Percentiles rank a stretch among this genome's conserved stretches.
Conservation (phyloP, 2,888 invertebrate genomes). For the Pachydiplax longipennis region DNA sequence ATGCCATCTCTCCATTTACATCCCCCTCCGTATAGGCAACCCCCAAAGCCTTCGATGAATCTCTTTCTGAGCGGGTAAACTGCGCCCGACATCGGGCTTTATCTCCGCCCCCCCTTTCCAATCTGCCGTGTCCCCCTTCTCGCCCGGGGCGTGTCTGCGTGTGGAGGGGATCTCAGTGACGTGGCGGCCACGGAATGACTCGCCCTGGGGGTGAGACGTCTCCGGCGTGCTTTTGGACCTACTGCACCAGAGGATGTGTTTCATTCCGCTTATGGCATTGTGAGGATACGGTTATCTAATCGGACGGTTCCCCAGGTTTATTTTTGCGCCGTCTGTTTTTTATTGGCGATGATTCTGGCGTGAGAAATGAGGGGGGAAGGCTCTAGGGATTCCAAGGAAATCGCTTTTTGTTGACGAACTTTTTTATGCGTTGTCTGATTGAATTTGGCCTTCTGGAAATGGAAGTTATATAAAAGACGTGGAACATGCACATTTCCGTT, state of each 20-base stretch:
- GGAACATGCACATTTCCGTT: too few species aligned
- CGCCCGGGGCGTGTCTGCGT: background rate
- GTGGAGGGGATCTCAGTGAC: background rate
- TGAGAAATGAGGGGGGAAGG: too few species aligned
- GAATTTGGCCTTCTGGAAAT: too few species aligned
- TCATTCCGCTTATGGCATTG: too few species aligned
- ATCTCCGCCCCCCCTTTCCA: background rate
- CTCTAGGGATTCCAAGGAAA: too few species aligned
- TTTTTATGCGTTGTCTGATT: too few species aligned
- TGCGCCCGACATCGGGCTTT: conserved; percentile 22
- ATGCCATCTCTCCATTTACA: background rate
- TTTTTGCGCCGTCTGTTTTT: too few species aligned
- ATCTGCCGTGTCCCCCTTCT: background rate
- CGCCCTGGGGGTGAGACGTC: background rate
- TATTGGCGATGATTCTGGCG: too few species aligned
- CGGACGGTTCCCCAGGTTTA: too few species aligned
- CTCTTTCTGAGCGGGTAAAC: background rate
- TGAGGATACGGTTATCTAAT: too few species aligned
- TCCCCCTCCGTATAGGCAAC: background rate
- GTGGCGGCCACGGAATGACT: background rate
- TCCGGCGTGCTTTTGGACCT: background rate
- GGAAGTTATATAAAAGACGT: too few species aligned
- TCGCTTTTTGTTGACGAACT: too few species aligned
- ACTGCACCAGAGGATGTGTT: background rate
- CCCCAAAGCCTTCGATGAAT: conserved; percentile 15